Conservation (phyloP, 2,797 vertebrate genomes). For the Orestias chungarensis region DNA sequence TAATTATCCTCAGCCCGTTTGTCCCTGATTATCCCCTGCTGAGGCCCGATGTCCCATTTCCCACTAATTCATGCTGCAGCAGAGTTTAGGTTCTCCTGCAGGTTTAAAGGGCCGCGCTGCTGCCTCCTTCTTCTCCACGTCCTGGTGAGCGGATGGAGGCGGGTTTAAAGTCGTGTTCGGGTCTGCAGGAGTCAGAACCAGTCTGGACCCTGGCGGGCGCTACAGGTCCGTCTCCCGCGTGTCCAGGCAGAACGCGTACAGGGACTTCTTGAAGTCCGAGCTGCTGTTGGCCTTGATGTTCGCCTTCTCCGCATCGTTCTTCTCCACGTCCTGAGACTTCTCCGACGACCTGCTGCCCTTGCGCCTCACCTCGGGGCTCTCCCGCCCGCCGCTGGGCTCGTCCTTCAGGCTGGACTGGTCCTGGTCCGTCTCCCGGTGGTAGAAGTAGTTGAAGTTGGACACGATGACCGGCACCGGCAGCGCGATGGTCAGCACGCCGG, state of each 20-base stretch:
- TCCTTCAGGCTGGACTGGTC: constrained; percentile 89
- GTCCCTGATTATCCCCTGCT: constrained; percentile 42
- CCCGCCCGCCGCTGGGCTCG: constrained; percentile 76
- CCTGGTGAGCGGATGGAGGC: constrained; percentile 13
- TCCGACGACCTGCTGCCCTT: constrained; percentile 81
- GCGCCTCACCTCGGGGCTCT: constrained; percentile 78
- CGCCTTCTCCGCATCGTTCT: constrained; percentile 83
- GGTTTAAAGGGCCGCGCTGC: constrained; percentile 42
- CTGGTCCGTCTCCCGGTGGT: constrained; percentile 94
- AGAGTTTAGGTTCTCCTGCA: constrained; percentile 3
- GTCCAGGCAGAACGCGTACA: constrained; percentile 94
- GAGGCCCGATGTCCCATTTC: constrained; percentile 17
- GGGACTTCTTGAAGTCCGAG: constrained; percentile 87
- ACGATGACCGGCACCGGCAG: constrained; percentile 96
- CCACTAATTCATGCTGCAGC: constrained; percentile 19
- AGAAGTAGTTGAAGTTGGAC: constrained; percentile 99
- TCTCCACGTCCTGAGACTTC: constrained; percentile 84
- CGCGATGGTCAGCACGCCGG: constrained; percentile 94
- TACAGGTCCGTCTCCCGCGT: constrained; percentile 93
- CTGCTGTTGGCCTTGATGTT: constrained; percentile 90
- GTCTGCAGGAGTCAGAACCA: constrained; percentile 12
- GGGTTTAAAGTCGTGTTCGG: constrained; percentile 38
- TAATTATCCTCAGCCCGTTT: constrained; percentile 51
- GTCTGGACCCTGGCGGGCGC: constrained; percentile 47
- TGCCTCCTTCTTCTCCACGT: too few relatives aligned